Base-by-base conservation (phyloP, 1,140 invertebrate species). In the Drosophila ohnishii region DNA sequence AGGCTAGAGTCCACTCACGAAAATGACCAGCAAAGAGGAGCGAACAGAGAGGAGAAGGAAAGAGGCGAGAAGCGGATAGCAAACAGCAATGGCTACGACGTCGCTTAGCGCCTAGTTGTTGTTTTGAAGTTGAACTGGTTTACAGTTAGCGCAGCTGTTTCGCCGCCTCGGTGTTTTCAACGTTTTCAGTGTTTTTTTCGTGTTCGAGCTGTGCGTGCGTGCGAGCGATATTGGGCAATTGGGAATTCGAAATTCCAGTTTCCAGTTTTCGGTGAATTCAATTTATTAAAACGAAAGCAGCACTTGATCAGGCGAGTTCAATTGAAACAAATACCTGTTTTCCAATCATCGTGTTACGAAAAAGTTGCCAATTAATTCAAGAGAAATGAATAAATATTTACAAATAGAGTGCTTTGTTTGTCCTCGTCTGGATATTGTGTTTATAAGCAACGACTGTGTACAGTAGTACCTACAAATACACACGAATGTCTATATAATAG, bases 41-140 rank as follows among this genome's bases (percentile, higher is more conserved):
- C 39, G 34, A 16, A n/a, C 35, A 28, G 51, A 40, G 32, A 39
- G 35, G n/a, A 42, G 32, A n/a, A 39, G 60, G 28, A 19, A n/a
- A 25, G n/a, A 13, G 14, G 34, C 19, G 42, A 39, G 35, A 28
- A 34, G 32, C 11, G 44, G 22, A 61, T 16, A 48, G 82, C 71
- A 55, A 77, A 79, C 42, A 53, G 47, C 39, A 75, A 69, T 65
- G 40, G 47, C 57, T 37, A 53, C 50, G 56, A 74, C 77, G 59
- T 63, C 61, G 73, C 71, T 59, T 79, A 37, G 57, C 58, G 58
- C 58, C 87, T 87, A 79, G 79, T 88, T 88, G 79, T 83, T 83
- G 74, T 77, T 78, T 87, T 87, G 84, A 88, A 88, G 84, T 87
- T 79, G 80, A 83, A 87, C 83, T 88, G 83, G 84, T 88, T 87